Evolutionary conservation across 2,888 invertebrate species (phyloP), one percentile per base, ranked within the genome.

Genomic region (Proisotoma minuta): DNA sequence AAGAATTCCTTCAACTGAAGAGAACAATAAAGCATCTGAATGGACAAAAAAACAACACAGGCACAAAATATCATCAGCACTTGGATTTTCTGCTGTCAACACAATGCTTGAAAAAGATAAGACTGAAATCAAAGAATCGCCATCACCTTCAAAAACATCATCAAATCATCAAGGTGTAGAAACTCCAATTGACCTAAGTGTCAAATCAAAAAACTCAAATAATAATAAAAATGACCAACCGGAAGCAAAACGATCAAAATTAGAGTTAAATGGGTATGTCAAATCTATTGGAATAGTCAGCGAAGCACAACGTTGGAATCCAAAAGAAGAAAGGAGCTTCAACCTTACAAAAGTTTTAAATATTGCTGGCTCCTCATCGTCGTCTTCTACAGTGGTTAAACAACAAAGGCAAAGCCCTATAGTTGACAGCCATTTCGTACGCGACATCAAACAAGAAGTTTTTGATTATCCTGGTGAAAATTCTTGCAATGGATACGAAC

Each of bases 221-320:
- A 20, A 3, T 26, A 47, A 15, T 10, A 63, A 62, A 47, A 54
- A 23, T 4, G 43, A 43, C 15, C 10, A 4, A 3, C 34, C 39
- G 47, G 67, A 64, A n/a, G 24, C 27, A 2, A 71, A 69, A 48
- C 53, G 53, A 27, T 43, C 61, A 8, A 69, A 66, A 52, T 23
- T 68, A 27, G 71, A 71, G 47, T 63, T 58, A 48, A 71, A 68
- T 57, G 66, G 69, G 4, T 52, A 62, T 39, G 59, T 68, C 15
- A 58, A 62, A 24, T 57, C 71, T 8, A 62, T 66, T 29, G 69
- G 69, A 12, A 57, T 71, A 8, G 71, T 73, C 23, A 66, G 63
- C 1, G 71, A 73, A 54, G 71, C 73, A 49, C 69, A 71, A 49
- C 56, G 62, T 0, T 73, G 73, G 73, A 70, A 69, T 49, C 71